Base-by-base conservation (phyloP, 1,140 invertebrate species). In the Aporrectodea caliginosa region DNA sequence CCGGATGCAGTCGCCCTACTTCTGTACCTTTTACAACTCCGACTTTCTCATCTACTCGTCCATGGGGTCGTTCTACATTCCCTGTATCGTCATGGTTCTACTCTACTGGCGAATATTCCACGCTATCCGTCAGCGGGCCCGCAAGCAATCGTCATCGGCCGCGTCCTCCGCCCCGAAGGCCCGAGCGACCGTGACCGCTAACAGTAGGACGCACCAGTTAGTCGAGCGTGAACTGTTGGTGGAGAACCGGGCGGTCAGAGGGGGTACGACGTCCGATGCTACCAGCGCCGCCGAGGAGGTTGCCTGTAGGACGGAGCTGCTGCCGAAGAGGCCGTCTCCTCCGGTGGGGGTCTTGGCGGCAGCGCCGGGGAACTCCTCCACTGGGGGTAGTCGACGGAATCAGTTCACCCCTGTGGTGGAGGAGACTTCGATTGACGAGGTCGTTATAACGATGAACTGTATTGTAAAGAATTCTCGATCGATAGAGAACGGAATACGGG, bases 41-140 rank as follows among this genome's bases (percentile, higher is more conserved):
- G 94, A 98, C 89, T 99, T 99, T 88, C 95, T 99, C 85, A 94
- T 99, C 82, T 97, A 96, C 88, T 99, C 96, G 16, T 99, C 97
- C 70, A 91, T 99, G 83, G 95, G 94, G 77, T 99, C 97, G 82
- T 99, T 99, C 92, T 99, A 98, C 89, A 98, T 99, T 85, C 98
- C 98, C 2, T 99, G 97, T 88, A 93, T 98, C 84, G 95, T 98
- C 84, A 99, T 99, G 96, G 94, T 99, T 86, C 95, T 96, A 88
- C 92, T 99, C 34, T 99, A 99, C 88, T 98, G 95, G 90, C 95
- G 93, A 90, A 99, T 99, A 90, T 99, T 99, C 90, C 94, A 85
- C 93, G 93, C 93, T 33, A 90, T 98, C 84, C 91, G 93, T 71
- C 92, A 93, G 81, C 91, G 96, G 82, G 95, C 95, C 29, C 92